Percentiles rank a stretch among this genome's conserved stretches.
Conservation (phyloP, 92 coral and sea anemone genomes). For the Zoanthus gigantus region DNA sequence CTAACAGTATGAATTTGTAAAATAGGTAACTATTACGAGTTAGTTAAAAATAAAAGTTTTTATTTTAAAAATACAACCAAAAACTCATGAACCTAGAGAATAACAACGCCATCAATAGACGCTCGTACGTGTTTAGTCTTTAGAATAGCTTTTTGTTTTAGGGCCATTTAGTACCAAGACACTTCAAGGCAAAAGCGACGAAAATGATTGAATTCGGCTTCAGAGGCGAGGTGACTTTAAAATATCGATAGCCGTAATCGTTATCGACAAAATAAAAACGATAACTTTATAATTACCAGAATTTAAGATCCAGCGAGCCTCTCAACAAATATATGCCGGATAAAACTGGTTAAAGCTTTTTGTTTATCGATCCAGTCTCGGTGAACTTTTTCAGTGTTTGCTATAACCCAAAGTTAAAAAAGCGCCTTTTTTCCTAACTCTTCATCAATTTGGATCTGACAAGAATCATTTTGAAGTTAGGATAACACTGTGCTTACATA, state of each 20-base stretch:
- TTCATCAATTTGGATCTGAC: background rate
- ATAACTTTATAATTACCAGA: background rate
- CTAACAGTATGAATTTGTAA: background rate
- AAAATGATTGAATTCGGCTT: too few species aligned
- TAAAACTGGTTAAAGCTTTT: background rate
- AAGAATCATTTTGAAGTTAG: background rate
- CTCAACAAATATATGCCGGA: background rate
- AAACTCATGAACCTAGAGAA: background rate
- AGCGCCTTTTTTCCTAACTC: background rate
- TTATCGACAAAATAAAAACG: background rate
- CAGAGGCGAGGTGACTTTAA: background rate
- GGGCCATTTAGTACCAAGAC: background rate
- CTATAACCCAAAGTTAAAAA: background rate
- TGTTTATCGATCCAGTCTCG: background rate
- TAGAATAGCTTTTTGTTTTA: background rate
- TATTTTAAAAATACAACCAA: background rate
- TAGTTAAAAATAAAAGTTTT: background rate
- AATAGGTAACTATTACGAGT: background rate
- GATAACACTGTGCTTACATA: background rate
- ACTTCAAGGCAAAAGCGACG: too few species aligned
- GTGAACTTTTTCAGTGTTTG: too few species aligned
- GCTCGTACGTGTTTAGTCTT: background rate
- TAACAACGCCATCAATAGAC: background rate
- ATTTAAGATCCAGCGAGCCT: background rate
- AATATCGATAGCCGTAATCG: background rate